Evolutionary conservation across 2,113 vertebrate genomes (phyloP).

Genomic region (Lepus timidus): DNA sequence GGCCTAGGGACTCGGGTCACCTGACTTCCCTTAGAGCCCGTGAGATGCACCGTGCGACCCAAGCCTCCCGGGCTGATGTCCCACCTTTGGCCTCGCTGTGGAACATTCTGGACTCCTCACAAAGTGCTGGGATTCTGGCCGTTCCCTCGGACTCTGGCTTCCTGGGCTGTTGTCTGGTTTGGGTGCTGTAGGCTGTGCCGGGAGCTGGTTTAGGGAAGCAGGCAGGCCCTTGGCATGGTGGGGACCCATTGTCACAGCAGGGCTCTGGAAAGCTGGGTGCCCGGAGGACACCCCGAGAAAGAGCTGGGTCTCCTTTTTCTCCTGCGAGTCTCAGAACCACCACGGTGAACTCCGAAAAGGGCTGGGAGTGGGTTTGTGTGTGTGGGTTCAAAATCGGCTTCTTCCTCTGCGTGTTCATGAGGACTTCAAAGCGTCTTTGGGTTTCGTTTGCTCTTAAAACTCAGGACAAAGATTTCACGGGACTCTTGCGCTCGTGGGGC

Average conservation of each 20-base stretch:
- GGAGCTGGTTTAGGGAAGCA: neutral
- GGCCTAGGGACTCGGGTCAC: rapidly evolving
- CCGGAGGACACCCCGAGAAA: neutral
- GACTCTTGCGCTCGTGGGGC: rapidly evolving
- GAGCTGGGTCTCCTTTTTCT: neutral
- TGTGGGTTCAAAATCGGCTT: slow-evolving; percentile 15
- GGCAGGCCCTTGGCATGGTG: neutral
- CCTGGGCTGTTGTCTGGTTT: neutral
- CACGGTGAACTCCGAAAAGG: neutral
- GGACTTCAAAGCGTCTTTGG: neutral
- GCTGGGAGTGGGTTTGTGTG: rapidly evolving
- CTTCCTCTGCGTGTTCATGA: neutral
- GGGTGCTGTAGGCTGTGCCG: neutral
- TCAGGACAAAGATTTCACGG: neutral
- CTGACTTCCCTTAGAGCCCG: neutral
- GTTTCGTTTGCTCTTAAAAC: slow-evolving; percentile 18
- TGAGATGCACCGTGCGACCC: neutral
- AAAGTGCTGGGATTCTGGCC: neutral
- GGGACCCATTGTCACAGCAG: neutral
- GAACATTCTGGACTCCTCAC: rapidly evolving
- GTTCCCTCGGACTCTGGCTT: rapidly evolving
- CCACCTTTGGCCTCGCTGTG: neutral
- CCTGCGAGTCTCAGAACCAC: neutral
- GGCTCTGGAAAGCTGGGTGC: neutral
- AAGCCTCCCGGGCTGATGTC: neutral